Evolutionary conservation across 2,797 vertebrate genomes (phyloP).

Genomic region (Eidolon dupreanum): DNA sequence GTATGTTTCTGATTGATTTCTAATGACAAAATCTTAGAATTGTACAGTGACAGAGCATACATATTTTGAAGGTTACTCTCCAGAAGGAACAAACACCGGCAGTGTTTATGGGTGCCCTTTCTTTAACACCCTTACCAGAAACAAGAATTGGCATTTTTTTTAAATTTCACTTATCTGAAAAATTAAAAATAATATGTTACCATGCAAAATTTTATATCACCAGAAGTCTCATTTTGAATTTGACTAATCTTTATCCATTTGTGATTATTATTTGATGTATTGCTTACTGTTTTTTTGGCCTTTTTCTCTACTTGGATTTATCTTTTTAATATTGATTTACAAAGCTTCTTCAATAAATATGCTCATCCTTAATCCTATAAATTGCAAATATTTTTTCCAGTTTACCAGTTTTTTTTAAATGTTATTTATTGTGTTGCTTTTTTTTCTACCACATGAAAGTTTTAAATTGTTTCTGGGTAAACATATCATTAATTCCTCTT

Average conservation of each 20-base stretch:
- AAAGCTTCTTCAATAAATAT: neutral
- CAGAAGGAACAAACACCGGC: too few species aligned
- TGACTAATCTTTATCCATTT: neutral
- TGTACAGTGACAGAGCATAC: too few species aligned
- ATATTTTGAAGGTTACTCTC: too few species aligned
- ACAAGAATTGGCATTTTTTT: neutral
- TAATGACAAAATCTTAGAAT: too few species aligned
- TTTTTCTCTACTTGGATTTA: neutral
- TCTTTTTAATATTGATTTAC: neutral
- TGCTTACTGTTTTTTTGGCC: neutral
- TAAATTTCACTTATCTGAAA: neutral
- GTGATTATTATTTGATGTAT: neutral
- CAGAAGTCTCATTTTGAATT: neutral
- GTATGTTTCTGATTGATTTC: too few species aligned
- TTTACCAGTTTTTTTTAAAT: neutral
- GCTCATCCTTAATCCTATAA: neutral
- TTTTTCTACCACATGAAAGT: neutral
- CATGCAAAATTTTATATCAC: neutral
- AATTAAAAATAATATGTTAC: neutral
- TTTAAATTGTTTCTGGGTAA: neutral
- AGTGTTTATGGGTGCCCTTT: too few species aligned
- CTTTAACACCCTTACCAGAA: neutral
- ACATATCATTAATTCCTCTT: neutral
- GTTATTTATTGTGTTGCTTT: neutral
- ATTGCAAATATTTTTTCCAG: neutral